phyloP scores from a whole-genome alignment of 2,113 vertebrate genomes.

The Rissa tridactyla region DNA sequence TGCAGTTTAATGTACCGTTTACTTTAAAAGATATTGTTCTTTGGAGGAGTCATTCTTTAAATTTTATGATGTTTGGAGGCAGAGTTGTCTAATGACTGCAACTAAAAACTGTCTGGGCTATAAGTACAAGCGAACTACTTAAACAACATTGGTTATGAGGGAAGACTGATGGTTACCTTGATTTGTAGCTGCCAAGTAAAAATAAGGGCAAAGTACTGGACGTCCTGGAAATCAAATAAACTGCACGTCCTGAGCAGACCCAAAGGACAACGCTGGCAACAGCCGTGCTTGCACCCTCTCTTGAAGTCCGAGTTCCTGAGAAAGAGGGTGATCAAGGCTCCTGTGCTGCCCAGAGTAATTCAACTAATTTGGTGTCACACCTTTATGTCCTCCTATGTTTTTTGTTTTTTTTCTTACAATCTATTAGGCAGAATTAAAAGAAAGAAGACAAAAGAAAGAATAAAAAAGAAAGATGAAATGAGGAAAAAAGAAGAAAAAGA shows the following conservation, averaged over 20 bases:
- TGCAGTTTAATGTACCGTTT: background rate
- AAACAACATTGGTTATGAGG: background rate
- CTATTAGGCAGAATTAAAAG: background rate
- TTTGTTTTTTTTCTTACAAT: background rate
- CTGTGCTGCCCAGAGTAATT: background rate
- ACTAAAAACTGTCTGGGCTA: background rate
- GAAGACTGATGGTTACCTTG: background rate
- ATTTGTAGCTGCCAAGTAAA: background rate
- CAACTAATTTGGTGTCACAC: background rate
- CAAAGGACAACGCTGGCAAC: background rate
- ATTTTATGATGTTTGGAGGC: conserved; percentile 14
- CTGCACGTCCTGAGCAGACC: background rate
- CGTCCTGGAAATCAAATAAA: background rate
- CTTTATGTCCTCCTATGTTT: background rate
- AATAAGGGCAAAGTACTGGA: background rate
- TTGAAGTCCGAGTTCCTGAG: background rate
- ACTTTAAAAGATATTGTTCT: background rate
- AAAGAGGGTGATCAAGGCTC: background rate
- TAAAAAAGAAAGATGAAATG: background rate
- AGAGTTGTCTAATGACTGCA: background rate
- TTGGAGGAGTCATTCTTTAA: background rate
- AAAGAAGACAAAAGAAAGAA: background rate
- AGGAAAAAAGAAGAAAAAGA: background rate
- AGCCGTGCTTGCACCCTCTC: background rate
- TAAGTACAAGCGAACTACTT: background rate